These are phyloP conservation scores for Bos javanicus DNA, from an alignment of 2,113 vertebrate genomes.

Conservation along the genomic window DNA sequence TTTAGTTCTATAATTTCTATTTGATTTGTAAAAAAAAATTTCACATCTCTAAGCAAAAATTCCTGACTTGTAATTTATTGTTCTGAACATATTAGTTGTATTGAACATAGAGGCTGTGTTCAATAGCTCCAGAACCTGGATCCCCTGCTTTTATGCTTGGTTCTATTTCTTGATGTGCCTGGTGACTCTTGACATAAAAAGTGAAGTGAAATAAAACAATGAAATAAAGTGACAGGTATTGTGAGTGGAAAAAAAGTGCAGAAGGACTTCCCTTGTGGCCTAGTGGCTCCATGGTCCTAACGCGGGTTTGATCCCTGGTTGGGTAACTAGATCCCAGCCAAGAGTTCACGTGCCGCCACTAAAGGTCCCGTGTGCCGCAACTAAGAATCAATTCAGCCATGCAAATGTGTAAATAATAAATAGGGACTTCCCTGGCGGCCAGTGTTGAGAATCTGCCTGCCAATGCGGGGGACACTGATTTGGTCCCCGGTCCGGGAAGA, in stretches of 20 bases:
- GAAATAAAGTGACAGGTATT: fast-evolving
- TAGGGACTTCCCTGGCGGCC: not conserved
- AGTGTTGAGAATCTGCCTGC: not conserved
- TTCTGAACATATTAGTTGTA: fast-evolving
- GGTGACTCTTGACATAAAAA: not conserved
- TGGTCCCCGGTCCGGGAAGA: not conserved
- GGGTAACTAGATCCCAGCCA: fast-evolving
- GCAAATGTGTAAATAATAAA: not conserved
- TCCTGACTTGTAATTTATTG: not conserved
- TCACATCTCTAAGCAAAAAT: not conserved
- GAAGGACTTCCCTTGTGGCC: not conserved
- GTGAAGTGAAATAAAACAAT: not conserved
- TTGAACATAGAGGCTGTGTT: no score
- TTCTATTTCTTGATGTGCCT: not conserved
- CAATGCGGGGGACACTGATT: fast-evolving
- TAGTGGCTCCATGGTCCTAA: fast-evolving
- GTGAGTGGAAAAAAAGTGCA: fast-evolving
- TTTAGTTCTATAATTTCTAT: not conserved
- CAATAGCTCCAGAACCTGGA: no score
- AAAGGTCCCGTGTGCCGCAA: fast-evolving
- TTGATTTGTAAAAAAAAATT: not conserved
- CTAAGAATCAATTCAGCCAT: not conserved
- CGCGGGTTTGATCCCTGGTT: fast-evolving
- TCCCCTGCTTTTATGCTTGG: not conserved
- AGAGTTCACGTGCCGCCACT: fast-evolving